Conservation (phyloP, 2,888 invertebrate genomes). For the Embidobia sp. region DNA sequence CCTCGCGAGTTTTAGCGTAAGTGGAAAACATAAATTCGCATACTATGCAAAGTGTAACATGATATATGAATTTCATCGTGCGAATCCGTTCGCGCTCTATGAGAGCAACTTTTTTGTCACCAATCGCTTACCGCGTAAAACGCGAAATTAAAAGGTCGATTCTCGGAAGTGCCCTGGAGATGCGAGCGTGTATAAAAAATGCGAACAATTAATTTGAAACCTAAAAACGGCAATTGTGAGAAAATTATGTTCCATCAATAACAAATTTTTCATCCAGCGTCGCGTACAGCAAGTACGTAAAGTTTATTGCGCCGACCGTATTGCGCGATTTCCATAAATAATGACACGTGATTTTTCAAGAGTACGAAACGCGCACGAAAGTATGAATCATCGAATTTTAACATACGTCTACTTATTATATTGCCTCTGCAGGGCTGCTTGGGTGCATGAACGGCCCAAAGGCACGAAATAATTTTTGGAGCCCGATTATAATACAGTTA, state of each 20-base stretch:
- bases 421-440: constrained; percentile 17
- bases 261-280: constrained; percentile 35
- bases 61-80: too few relatives aligned
- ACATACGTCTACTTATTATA: constrained; percentile 39
- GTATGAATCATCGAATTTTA: constrained; percentile 53
- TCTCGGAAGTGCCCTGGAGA: too few relatives aligned
- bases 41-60: too few relatives aligned
- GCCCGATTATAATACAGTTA: constrained; percentile 44
- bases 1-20: too few relatives aligned
- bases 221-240: constrained; percentile 35
- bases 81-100: too few relatives aligned
- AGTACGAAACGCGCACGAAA: constrained; percentile 24
- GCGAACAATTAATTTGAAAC: constrained; percentile 39
- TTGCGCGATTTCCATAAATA: constrained; percentile 53
- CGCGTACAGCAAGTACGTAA: too few relatives aligned
- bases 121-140: constrained; percentile 16
- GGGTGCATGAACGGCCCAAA: constrained; percentile 19
- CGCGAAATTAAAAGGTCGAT: constrained; percentile 29
- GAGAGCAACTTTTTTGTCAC: constrained; percentile 24
- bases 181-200: constrained; percentile 35
- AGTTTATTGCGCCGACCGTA: constrained; percentile 15
- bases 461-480: constrained; percentile 36
- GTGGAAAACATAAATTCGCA: too few relatives aligned
- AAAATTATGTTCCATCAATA: constrained; percentile 41
- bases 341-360: constrained; percentile 46